A percentile compares a stretch with the other conserved stretches of the same genome.
Evolutionary conservation across 2,797 vertebrate genomes (phyloP).

Genomic region (Merluccius polli): DNA sequence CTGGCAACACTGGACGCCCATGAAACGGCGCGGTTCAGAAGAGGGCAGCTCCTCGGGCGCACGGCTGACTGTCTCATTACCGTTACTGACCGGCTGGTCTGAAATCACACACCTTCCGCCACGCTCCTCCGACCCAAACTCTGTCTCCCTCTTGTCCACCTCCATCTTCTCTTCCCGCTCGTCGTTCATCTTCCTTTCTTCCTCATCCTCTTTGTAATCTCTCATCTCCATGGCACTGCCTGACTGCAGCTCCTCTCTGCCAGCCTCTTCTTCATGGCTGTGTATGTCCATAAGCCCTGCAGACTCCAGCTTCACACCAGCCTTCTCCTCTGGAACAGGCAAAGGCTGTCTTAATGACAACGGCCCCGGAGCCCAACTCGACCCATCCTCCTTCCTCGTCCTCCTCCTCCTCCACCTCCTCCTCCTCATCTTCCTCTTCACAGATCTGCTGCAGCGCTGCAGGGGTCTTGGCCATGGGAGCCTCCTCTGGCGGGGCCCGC

Average conservation of each 20-base stretch:
- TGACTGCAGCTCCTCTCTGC: neutral
- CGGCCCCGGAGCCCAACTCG: neutral
- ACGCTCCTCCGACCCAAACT: slow-evolving; percentile 18
- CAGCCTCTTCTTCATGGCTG: neutral
- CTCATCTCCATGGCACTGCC: neutral
- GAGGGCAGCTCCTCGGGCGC: slow-evolving; percentile 10
- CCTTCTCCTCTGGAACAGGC: neutral
- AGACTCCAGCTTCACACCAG: neutral
- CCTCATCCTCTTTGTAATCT: neutral
- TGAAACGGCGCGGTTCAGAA: slow-evolving; percentile 18
- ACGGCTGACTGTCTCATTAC: slow-evolving; percentile 29
- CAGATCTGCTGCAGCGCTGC: slow-evolving; percentile 79
- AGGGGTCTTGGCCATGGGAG: slow-evolving; percentile 67
- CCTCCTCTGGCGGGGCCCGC: slow-evolving; percentile 65
- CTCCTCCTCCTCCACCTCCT: slow-evolving; percentile 49
- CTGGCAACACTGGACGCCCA: slow-evolving; percentile 61
- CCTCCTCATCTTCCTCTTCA: slow-evolving; percentile 76
- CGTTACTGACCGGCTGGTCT: slow-evolving; percentile 51
- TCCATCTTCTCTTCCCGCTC: slow-evolving; percentile 23
- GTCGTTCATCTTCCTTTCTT: slow-evolving; percentile 31
- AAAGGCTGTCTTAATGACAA: neutral
- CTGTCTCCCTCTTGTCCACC: slow-evolving; percentile 7
- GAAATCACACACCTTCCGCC: slow-evolving; percentile 43
- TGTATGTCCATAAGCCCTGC: neutral
- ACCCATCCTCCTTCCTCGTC: slow-evolving; percentile 21